Conservation (phyloP, 1,140 invertebrate genomes). For the Sminthurinus signatus region DNA sequence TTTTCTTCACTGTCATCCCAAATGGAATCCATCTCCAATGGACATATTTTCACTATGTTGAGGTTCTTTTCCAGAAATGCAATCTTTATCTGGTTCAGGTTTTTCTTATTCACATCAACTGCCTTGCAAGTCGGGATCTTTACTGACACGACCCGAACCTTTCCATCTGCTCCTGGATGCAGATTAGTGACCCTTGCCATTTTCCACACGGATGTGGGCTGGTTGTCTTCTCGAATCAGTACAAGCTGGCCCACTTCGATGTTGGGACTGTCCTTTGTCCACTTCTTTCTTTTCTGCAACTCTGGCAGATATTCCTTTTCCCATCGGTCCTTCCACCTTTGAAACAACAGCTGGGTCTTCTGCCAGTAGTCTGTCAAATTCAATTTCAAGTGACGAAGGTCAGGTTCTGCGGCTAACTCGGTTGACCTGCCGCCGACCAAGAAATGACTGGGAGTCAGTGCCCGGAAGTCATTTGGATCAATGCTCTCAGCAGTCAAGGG, state of each 20-base stretch:
- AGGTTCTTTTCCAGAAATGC: no score
- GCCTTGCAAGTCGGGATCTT: no score
- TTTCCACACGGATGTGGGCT: constrained; percentile 43
- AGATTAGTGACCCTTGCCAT: constrained; percentile 42
- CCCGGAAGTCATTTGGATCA: background rate
- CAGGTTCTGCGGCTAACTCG: no score
- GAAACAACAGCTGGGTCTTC: background rate
- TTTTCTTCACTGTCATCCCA: no score
- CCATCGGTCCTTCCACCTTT: background rate
- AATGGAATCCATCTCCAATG: no score
- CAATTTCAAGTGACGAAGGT: background rate
- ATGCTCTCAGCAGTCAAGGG: background rate
- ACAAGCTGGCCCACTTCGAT: background rate
- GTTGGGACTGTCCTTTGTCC: background rate
- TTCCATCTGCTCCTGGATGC: constrained; percentile 40
- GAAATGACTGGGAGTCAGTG: background rate
- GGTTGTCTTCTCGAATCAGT: background rate
- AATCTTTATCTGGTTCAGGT: no score
- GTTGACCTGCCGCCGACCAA: background rate
- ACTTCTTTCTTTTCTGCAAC: background rate
- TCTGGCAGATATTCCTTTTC: background rate
- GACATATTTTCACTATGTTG: no score
- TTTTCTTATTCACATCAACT: no score
- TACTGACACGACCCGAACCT: constrained; percentile 39
- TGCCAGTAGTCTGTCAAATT: background rate